These are phyloP conservation scores for Aplysia californica DNA, from an alignment of 1,140 invertebrate genomes.

Conservation along the genomic window DNA sequence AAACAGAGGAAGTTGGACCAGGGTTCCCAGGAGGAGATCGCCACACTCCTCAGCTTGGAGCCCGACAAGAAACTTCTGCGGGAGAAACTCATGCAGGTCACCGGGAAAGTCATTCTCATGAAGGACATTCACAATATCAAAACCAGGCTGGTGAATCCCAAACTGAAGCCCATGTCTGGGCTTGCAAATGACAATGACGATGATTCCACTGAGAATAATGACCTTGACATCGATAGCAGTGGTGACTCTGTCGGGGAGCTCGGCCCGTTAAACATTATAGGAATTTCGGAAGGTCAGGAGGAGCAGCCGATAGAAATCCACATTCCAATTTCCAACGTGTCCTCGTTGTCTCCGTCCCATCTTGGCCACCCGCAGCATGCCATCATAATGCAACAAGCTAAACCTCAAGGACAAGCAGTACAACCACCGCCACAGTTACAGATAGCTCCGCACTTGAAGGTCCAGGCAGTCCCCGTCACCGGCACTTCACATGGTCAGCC, in stretches of 20 bases:
- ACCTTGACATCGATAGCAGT: neutral
- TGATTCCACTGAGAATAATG: neutral
- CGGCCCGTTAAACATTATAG: too few relatives aligned
- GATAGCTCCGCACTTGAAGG: too few relatives aligned
- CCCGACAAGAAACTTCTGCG: conserved; percentile 18
- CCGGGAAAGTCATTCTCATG: conserved; percentile 24
- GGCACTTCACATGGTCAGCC: neutral
- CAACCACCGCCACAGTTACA: too few relatives aligned
- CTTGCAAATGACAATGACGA: neutral
- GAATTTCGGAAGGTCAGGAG: too few relatives aligned
- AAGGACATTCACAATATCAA: conserved; percentile 27
- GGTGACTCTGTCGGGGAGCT: too few relatives aligned
- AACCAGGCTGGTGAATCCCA: conserved; percentile 14
- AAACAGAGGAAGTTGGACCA: conserved; percentile 19
- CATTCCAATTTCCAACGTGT: neutral
- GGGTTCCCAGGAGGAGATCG: conserved; percentile 21
- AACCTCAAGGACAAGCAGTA: too few relatives aligned
- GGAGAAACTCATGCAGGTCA: conserved; percentile 20
- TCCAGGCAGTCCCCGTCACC: neutral
- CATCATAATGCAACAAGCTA: too few relatives aligned
- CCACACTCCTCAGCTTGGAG: neutral
- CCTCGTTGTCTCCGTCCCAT: too few relatives aligned
- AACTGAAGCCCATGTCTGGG: neutral
- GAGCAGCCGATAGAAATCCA: neutral
- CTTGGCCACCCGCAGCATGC: too few relatives aligned